Base-by-base conservation (phyloP, 2,888 invertebrate genomes). In the Synergus itoensis region DNA sequence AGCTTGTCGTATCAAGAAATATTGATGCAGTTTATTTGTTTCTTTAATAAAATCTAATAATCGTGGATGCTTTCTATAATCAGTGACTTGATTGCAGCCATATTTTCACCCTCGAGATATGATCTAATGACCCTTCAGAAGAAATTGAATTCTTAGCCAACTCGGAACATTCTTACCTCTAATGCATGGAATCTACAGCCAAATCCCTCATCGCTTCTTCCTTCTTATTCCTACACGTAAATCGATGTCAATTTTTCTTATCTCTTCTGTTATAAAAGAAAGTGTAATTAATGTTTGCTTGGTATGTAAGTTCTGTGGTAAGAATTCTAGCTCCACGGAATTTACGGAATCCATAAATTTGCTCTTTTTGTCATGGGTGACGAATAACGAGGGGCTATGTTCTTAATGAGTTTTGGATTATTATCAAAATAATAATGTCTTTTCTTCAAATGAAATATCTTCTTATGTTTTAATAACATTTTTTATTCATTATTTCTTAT, bases 201-300 rank as follows among this genome's bases (percentile, higher is more conserved):
- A 62, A 62, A 62, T 62, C 14, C 14, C 14, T 62, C 28, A 21
- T 8, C 1, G 5, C 11, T 4, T 8, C 11, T 4, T 8, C 14
- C 11, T 2, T 28, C 60, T 28, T 62, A 11, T 5, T 28, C 5
- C 5, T 12, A 28, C 21, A 14, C 21, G 28, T 62, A 62, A 62
- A 62, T 62, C 21, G 60, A 62, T 28, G 60, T 28, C 21, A 62
- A 62, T 62, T 62, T 62, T 62, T 62, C 60, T 62, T 21, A 12
- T 14, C 5, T 14, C 14, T 4, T 62, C 12, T 21, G 9, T 28
- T 62, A 28, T 62, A 62, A 12, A 62, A 62, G 18, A 62, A 21
- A 62, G 21, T 62, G 60, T 62, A 62, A 62, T 62, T 28, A 28
- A 62, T 62, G 21, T 62, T 62, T 62, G 60, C 60, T 14, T 62